These are phyloP conservation scores for Laspeyria flexula DNA, from an alignment of 2,888 invertebrate genomes.

Conservation along the genomic window DNA sequence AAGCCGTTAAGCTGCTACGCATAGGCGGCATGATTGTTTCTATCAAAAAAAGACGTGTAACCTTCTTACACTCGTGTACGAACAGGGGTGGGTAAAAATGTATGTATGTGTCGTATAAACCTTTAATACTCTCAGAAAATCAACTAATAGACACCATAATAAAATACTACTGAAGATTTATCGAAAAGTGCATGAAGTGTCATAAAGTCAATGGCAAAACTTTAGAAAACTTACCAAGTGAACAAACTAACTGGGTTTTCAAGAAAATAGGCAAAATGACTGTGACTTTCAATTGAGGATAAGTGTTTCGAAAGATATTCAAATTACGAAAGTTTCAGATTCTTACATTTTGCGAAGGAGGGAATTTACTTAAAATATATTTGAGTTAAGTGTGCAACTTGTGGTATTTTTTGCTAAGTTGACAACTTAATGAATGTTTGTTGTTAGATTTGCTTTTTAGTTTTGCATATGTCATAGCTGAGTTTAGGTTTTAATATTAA, in stretches of 20 bases:
- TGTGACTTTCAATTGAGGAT: background rate
- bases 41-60: no score
- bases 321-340: constrained; percentile 13
- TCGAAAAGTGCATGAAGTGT: background rate
- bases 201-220: background rate
- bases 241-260: background rate
- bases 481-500: no score
- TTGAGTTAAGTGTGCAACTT: background rate
- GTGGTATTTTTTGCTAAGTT: background rate
- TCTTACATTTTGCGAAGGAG: constrained; percentile 1
- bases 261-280: background rate
- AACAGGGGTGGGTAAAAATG: no score
- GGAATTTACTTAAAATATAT: background rate
- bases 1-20: no score
- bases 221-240: background rate
- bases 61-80: no score
- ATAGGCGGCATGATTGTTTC: no score
- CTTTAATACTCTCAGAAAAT: no score
- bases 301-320: constrained; percentile 2
- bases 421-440: background rate
- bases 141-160: no score
- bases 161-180: no score
- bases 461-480: background rate
- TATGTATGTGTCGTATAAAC: no score
- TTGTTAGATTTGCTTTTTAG: no score